Conservation (phyloP, 2,888 invertebrate species). For the Autographa gamma region DNA sequence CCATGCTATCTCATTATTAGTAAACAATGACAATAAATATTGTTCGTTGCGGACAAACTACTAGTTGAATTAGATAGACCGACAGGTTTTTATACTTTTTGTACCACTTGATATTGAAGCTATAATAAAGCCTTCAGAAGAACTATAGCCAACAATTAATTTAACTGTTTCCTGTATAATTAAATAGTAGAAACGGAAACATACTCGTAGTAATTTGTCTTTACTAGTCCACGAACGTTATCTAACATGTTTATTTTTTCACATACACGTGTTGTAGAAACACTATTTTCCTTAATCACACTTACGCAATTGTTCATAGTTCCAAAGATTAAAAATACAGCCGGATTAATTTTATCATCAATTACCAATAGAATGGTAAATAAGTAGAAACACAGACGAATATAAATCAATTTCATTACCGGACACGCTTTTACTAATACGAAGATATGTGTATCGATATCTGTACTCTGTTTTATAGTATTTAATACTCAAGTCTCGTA, state of each 20-base stretch:
- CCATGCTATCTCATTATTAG: too few species aligned
- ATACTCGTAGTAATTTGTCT: not conserved
- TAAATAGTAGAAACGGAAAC: not conserved
- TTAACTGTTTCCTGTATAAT: not conserved
- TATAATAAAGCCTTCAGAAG: not conserved
- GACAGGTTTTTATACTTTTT: not conserved
- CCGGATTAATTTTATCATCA: conserved; percentile 1
- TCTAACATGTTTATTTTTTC: not conserved
- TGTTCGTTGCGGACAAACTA: not conserved
- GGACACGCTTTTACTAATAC: conserved; percentile 17
- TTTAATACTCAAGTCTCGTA: conserved; percentile 5
- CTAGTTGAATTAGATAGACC: not conserved
- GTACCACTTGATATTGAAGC: not conserved
- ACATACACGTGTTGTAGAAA: not conserved
- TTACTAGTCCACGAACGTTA: not conserved
- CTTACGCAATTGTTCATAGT: not conserved
- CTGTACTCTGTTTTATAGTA: conserved; percentile 5
- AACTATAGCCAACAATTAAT: not conserved
- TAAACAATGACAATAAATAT: not conserved
- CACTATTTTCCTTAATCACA: not conserved
- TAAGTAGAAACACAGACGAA: not conserved
- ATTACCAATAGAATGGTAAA: not conserved
- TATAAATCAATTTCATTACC: conserved; percentile 9
- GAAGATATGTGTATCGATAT: conserved; percentile 8
- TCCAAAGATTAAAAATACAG: not conserved